A percentile compares a stretch with the other conserved stretches of the same genome.
phyloP scores from a whole-genome alignment of 2,888 invertebrate species.

The Dexiosoma caninum region DNA sequence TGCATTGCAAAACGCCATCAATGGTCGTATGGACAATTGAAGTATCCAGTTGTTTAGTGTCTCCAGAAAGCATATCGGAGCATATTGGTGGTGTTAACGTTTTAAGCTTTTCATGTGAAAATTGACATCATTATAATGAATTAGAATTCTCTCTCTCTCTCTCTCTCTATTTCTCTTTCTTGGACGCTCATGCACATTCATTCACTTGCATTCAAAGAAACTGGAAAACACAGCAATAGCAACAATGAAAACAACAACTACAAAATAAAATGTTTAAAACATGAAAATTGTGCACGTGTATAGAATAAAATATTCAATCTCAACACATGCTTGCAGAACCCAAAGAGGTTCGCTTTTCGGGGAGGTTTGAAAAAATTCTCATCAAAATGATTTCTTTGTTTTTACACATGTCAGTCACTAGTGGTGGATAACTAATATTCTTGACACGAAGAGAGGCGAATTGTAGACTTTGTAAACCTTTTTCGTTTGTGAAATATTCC shows the following conservation, averaged over 20 bases:
- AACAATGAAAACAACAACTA: not conserved
- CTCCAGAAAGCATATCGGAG: no score
- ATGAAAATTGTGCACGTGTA: slow-evolving; percentile 60
- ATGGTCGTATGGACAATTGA: no score
- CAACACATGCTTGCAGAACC: slow-evolving; percentile 1
- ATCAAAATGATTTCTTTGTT: slow-evolving; percentile 19
- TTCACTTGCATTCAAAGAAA: slow-evolving; percentile 5
- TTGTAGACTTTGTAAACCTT: not conserved
- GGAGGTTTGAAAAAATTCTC: slow-evolving; percentile 58
- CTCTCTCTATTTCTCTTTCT: not conserved
- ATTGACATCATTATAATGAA: slow-evolving; percentile 19
- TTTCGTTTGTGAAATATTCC: no score
- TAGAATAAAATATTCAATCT: slow-evolving; percentile 54
- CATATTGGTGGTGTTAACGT: not conserved
- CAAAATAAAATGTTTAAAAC: slow-evolving; percentile 46
- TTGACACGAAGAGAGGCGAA: not conserved
- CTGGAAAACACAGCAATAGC: slow-evolving; percentile 21
- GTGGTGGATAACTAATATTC: slow-evolving; percentile 13
- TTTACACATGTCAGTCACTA: slow-evolving; percentile 12
- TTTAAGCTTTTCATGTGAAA: not conserved
- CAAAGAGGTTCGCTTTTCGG: slow-evolving; percentile 37
- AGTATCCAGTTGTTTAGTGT: no score
- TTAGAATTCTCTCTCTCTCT: slow-evolving; percentile 15
- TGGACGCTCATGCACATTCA: not conserved
- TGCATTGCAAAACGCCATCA: no score